phyloP scores from a whole-genome alignment of 1,140 invertebrate genomes.

The Zaprionus capensis region DNA sequence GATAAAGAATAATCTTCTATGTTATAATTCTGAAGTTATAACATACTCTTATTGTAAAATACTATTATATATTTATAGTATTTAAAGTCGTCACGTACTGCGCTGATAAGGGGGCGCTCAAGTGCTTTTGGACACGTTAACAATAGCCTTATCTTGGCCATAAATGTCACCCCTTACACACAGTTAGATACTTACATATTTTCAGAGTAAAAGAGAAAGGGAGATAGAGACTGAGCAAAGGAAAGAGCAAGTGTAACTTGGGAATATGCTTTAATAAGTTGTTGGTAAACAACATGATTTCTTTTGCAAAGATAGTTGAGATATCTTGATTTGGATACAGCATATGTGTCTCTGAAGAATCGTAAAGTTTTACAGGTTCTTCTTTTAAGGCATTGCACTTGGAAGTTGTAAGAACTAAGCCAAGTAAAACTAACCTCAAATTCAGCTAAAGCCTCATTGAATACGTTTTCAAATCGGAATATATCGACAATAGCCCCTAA shows the following conservation, averaged over 20 bases:
- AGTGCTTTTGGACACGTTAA: conserved; percentile 17
- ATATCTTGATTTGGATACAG: background rate
- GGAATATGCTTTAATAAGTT: background rate
- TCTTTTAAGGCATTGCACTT: background rate
- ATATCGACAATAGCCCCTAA: conserved; percentile 21
- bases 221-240: background rate
- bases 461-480: background rate
- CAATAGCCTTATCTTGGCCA: conserved; percentile 11
- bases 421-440: background rate
- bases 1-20: background rate
- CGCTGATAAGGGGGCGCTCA: conserved; percentile 5
- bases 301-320: background rate
- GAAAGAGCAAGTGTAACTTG: background rate
- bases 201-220: background rate
- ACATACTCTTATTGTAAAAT: background rate
- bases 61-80: conserved; percentile 10
- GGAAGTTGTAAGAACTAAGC: background rate
- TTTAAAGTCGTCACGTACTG: conserved; percentile 17
- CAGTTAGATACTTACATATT: conserved; percentile 10
- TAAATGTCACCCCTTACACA: conserved; percentile 18
- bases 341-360: background rate
- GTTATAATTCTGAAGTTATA: background rate
- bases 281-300: background rate
- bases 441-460: background rate
- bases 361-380: background rate